Conservation (phyloP, 2,888 invertebrate species). For the Harpalus rufipes region DNA sequence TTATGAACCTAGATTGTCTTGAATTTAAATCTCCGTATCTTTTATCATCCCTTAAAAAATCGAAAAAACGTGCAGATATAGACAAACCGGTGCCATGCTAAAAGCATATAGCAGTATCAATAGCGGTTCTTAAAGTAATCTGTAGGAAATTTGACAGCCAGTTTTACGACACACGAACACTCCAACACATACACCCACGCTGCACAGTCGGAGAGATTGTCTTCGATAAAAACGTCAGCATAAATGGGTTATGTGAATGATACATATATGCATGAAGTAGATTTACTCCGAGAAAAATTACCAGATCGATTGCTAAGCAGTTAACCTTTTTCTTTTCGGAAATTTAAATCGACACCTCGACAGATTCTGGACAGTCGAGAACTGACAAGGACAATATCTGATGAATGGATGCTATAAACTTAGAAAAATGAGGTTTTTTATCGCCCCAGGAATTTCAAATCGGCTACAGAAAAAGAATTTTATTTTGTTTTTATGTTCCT, state of each 20-base stretch:
- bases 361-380: conserved; percentile 24
- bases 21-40: neutral
- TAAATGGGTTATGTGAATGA: conserved; percentile 64
- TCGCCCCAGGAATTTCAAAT: conserved; percentile 22
- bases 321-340: conserved; percentile 46
- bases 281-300: conserved; percentile 58
- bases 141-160: conserved; percentile 53
- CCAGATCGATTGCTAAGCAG: conserved; percentile 49
- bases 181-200: neutral
- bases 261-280: conserved; percentile 65
- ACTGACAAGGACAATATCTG: conserved; percentile 60
- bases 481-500: conserved; percentile 53
- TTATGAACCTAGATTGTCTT: neutral
- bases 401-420: conserved; percentile 54
- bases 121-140: conserved; percentile 52
- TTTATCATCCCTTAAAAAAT: conserved; percentile 12
- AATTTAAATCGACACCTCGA: conserved; percentile 43
- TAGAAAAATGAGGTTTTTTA: conserved; percentile 47
- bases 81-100: conserved; percentile 31
- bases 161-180: conserved; percentile 46
- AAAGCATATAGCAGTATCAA: conserved; percentile 47
- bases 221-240: conserved; percentile 58
- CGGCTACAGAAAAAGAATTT: conserved; percentile 25
- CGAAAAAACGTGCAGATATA: conserved; percentile 32
- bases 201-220: conserved; percentile 56